A percentile compares a stretch with the other conserved stretches of the same genome.
Conservation (phyloP, 2,113 vertebrate genomes). For the Columba janthina region DNA sequence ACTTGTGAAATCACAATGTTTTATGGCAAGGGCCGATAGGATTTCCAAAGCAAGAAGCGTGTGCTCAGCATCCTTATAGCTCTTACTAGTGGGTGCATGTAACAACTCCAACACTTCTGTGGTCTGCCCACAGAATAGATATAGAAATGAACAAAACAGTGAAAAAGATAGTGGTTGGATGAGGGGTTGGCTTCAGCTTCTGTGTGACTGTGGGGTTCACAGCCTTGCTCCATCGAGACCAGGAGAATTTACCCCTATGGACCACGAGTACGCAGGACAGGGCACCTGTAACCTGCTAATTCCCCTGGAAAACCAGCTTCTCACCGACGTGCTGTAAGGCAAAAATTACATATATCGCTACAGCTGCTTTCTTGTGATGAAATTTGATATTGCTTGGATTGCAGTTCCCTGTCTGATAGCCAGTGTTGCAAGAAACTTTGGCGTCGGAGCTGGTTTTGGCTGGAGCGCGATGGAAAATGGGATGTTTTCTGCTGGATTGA, state of each 20-base stretch:
- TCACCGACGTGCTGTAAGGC: neutral
- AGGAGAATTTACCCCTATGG: neutral
- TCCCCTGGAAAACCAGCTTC: neutral
- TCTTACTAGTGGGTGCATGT: neutral
- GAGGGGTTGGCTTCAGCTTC: neutral
- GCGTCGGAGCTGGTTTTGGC: neutral
- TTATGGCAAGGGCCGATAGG: neutral
- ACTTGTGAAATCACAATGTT: neutral
- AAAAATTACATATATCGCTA: neutral
- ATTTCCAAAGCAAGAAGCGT: neutral
- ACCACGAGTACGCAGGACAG: rapidly evolving
- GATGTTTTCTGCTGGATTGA: neutral
- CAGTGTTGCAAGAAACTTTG: neutral
- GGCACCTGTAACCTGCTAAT: neutral
- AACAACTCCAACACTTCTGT: neutral
- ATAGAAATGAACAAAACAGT: neutral
- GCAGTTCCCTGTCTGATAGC: neutral
- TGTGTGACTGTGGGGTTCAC: neutral
- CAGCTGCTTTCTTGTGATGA: neutral
- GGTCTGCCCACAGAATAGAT: neutral
- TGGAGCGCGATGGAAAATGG: neutral
- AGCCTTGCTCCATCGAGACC: neutral
- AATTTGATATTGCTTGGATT: neutral
- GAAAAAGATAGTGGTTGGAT: neutral
- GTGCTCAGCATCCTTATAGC: neutral